Evolutionary conservation across 2,797 vertebrate species (phyloP).

Genomic region (Peromyscus attwateri): DNA sequence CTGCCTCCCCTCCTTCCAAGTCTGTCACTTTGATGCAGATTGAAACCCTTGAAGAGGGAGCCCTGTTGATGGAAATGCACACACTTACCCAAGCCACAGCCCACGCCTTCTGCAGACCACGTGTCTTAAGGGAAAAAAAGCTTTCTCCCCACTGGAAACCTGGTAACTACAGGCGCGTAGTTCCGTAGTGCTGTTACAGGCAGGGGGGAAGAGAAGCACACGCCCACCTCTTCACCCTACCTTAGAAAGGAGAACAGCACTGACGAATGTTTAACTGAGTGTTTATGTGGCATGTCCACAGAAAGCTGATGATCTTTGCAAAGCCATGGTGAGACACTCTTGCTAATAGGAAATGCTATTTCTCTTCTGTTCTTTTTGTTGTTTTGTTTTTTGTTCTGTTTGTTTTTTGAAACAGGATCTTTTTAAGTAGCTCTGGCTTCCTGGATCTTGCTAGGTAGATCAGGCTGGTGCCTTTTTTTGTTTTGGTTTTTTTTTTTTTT

Average conservation of each 20-base stretch:
- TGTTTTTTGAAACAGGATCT: not conserved
- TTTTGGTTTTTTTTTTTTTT: not conserved
- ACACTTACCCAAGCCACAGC: constrained; percentile 8
- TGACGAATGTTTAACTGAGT: not conserved
- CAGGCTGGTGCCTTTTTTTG: not conserved
- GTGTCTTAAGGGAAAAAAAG: not conserved
- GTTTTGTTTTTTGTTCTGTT: not conserved
- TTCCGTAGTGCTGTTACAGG: not conserved
- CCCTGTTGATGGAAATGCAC: not conserved
- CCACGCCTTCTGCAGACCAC: constrained; percentile 17
- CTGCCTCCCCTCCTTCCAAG: not conserved
- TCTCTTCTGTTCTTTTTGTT: not conserved
- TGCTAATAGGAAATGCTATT: not conserved
- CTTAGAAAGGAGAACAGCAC: not conserved
- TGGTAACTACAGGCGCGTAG: not conserved
- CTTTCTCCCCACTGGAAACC: not conserved
- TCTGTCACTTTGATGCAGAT: constrained; percentile 17
- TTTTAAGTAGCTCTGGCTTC: not conserved
- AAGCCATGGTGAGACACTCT: not conserved
- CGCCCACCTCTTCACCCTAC: not conserved
- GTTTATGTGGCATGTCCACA: not conserved
- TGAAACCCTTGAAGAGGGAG: constrained; percentile 26
- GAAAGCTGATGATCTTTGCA: not conserved
- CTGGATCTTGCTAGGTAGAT: not conserved
- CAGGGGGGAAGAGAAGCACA: not conserved